phyloP scores from a whole-genome alignment of 2,888 invertebrate genomes.

The Synergus itoensis region DNA sequence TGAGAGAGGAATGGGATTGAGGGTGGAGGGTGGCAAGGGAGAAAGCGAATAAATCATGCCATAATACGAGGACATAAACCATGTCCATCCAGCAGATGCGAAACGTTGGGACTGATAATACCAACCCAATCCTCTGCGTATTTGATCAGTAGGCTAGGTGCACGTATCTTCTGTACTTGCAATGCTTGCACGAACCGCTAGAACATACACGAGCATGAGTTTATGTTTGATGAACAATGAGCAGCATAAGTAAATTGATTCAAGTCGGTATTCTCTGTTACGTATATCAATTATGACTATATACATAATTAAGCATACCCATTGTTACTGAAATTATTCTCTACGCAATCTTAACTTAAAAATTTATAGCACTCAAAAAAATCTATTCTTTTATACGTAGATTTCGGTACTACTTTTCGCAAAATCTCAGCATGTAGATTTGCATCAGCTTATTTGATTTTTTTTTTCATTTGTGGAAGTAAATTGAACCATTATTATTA shows the following conservation, averaged over 20 bases:
- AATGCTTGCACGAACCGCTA: slow-evolving; percentile 47
- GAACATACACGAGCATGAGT: slow-evolving; percentile 47
- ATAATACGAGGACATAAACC: slow-evolving; percentile 59
- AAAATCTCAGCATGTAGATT: neutral
- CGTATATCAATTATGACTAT: slow-evolving; percentile 6
- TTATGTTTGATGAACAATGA: slow-evolving; percentile 31
- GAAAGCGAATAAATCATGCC: slow-evolving; percentile 61
- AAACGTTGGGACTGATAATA: slow-evolving; percentile 66
- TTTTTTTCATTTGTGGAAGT: neutral
- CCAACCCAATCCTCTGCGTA: slow-evolving; percentile 60
- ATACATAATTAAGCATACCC: neutral
- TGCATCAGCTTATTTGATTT: neutral
- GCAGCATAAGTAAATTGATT: slow-evolving; percentile 31
- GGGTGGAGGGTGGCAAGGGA: slow-evolving; percentile 29
- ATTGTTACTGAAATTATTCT: slow-evolving; percentile 6
- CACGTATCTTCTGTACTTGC: slow-evolving; percentile 51
- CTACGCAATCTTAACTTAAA: neutral
- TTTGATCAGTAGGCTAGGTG: slow-evolving; percentile 53
- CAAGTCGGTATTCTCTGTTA: neutral
- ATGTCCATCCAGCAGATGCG: slow-evolving; percentile 64
- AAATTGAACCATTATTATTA: neutral
- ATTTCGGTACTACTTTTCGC: too few relatives aligned
- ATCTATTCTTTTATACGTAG: neutral
- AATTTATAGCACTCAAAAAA: neutral
- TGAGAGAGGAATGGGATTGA: slow-evolving; percentile 18